Evolutionary conservation across 2,888 invertebrate genomes (phyloP).

Genomic region (Diabrotica balteata): DNA sequence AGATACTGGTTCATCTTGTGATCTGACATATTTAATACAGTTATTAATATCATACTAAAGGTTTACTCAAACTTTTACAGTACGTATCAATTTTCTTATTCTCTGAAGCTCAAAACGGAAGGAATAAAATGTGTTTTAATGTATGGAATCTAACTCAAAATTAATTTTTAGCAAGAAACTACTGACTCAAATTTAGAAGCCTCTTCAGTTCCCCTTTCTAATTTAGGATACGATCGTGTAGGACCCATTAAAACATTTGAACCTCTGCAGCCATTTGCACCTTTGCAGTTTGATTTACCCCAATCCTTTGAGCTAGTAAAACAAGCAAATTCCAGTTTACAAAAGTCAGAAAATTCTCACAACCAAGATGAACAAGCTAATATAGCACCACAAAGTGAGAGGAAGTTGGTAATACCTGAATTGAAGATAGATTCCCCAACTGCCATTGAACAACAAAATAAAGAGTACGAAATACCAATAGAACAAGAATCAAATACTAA

Average conservation of each 20-base stretch:
- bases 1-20: no score
- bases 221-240: constrained; percentile 41
- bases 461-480: not conserved
- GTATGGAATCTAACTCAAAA: not conserved
- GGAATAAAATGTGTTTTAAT: no score
- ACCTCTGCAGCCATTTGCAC: constrained; percentile 53
- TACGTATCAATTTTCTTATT: no score
- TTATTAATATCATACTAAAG: no score
- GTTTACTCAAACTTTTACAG: no score
- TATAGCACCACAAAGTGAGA: constrained; percentile 1
- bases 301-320: constrained; percentile 56
- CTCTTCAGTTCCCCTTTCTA: constrained; percentile 29
- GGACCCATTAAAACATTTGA: constrained; percentile 52
- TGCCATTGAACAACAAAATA: constrained; percentile 3
- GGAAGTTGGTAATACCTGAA: constrained; percentile 13
- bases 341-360: constrained; percentile 4
- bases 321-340: constrained; percentile 42
- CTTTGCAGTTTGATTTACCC: constrained; percentile 53
- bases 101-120: no score
- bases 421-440: constrained; percentile 11
- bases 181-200: constrained; percentile 14
- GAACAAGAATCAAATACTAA: not conserved
- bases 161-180: not conserved
- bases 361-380: not conserved
- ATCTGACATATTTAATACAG: no score